A percentile compares a stretch with the other conserved stretches of the same genome.
Conservation (phyloP, 2,113 vertebrate species). For the Rhabdornis inornatus region DNA sequence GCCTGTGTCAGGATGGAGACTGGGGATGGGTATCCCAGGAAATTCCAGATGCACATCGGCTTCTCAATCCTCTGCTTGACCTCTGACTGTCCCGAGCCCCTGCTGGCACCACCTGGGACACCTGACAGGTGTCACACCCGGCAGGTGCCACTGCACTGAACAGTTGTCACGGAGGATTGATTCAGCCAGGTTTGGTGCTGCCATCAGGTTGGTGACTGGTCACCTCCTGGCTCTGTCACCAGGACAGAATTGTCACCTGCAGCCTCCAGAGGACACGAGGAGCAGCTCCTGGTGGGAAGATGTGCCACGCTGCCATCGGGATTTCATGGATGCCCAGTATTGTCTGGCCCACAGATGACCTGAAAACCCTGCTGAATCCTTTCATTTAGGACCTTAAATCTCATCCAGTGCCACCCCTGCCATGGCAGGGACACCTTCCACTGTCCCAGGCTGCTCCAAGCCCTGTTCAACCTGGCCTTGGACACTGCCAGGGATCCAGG, state of each 20-base stretch:
- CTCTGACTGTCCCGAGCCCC: not conserved
- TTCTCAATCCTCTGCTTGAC: not conserved
- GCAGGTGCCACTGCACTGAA: not conserved
- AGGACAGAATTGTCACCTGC: not conserved
- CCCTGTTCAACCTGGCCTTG: not conserved
- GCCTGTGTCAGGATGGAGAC: not conserved
- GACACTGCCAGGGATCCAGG: not conserved
- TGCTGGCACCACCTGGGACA: not conserved
- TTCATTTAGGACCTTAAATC: rapidly evolving
- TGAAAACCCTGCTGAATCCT: not conserved
- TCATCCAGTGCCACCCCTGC: rapidly evolving
- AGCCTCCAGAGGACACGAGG: not conserved
- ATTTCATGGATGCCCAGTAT: not conserved
- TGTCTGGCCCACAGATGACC: not conserved
- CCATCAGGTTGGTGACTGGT: rapidly evolving
- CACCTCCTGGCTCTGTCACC: no score
- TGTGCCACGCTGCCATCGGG: not conserved
- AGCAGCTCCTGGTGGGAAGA: not conserved
- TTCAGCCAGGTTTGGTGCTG: not conserved
- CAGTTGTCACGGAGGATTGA: not conserved
- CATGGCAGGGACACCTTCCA: not conserved
- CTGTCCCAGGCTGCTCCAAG: not conserved
- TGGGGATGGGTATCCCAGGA: not conserved
- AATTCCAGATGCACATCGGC: not conserved
- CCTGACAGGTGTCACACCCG: not conserved